phyloP scores from a whole-genome alignment of 2,888 invertebrate species.

The Apodemia zela region DNA sequence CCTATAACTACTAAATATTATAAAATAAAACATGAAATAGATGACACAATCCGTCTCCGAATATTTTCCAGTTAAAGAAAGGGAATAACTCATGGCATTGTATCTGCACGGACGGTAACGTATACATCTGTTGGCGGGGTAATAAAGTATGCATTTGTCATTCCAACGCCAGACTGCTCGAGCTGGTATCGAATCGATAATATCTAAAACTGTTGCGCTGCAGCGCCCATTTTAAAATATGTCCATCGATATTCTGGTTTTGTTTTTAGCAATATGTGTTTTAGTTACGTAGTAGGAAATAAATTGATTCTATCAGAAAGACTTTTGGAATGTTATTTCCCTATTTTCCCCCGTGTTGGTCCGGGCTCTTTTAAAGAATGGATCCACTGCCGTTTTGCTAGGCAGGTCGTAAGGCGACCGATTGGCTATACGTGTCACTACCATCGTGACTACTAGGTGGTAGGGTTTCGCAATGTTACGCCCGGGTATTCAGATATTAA shows the following conservation, averaged over 20 bases:
- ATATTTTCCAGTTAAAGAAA: slow-evolving; percentile 12
- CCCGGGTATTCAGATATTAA: no score
- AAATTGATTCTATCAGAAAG: background rate
- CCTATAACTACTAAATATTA: no score
- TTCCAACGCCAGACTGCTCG: slow-evolving; percentile 21
- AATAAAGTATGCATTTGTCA: slow-evolving; percentile 37
- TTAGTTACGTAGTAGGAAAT: background rate
- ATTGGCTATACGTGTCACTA: no score
- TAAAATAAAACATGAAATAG: background rate
- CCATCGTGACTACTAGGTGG: no score
- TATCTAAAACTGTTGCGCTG: slow-evolving; percentile 18
- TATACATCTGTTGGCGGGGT: slow-evolving; percentile 35
- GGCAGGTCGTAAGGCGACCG: no score
- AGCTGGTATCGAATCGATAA: slow-evolving; percentile 30
- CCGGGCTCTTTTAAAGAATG: no score
- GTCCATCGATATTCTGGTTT: slow-evolving; percentile 12
- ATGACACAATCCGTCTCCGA: background rate
- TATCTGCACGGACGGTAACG: slow-evolving; percentile 21
- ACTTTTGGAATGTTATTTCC: background rate
- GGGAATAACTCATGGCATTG: slow-evolving; percentile 11
- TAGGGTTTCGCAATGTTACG: no score
- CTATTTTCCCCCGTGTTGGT: no score
- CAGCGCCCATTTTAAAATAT: slow-evolving; percentile 15
- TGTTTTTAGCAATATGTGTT: slow-evolving; percentile 8
- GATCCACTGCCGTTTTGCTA: no score